Base-by-base conservation (phyloP, 2,888 invertebrate species). In the Proisotoma minuta region DNA sequence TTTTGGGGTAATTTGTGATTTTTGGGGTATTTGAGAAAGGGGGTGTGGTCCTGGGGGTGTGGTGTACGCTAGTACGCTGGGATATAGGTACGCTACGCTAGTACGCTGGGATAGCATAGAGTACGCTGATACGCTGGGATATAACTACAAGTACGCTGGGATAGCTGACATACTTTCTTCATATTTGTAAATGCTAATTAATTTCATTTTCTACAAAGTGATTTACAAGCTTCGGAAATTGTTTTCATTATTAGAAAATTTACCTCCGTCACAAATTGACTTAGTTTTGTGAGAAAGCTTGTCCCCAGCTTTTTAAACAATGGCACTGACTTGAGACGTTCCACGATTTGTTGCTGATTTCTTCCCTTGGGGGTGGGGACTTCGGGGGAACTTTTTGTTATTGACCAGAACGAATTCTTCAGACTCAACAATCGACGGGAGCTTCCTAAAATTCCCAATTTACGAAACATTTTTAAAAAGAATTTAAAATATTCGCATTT, bases 261-360 rank as follows among this genome's bases (percentile, higher is more conserved):
- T 78, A 90, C 91, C 78, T 89, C 84, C 80, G 91, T 90, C 57
- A 96, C 81, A 58, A 92, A 86, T 77, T 91, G 91, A 0, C 91
- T 88, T 59, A 96, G 87, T 78, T 89, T 88, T 43, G 84, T 81
- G 3, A 94, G 83, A 65, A 88, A 84, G 59, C 85, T 85, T 15
- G 82, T 80, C 28, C 84, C 83, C 34, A 90, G 82, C 69, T 86
- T 86, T 74, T 87, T 84, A 24, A 94, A 80, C 57, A 89, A 82
- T 2, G 89, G 87, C 4, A 92, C 89, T 52, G 89, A 88, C 60
- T 85, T 82, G 29, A 96, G 80, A 79, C 95, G 95, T 56, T 87
- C 82, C 62, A 94, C 81, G 43, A 43, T 43, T 5, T 20, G 43
- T n/a, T 12, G 5, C 20, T 43, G 43, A 20, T 43, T 20, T 5